Base-by-base conservation (phyloP, 2,888 invertebrate species). In the Caenorhabditis sp. region DNA sequence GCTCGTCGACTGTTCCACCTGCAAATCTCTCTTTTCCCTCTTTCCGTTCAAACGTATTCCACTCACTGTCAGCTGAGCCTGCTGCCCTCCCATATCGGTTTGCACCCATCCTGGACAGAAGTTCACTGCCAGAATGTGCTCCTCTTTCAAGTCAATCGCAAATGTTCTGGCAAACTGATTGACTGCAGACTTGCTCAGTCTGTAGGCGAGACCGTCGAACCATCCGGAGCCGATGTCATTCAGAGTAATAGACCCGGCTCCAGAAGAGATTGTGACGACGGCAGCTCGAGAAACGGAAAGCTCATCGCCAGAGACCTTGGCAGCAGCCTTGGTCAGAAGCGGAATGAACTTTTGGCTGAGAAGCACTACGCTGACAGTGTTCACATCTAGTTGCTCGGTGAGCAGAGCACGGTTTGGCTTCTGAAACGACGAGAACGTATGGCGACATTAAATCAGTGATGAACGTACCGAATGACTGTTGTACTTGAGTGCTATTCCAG, bases 351-450 rank as follows among this genome's bases (percentile, higher is more conserved):
- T 63, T 32, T 79, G 79, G 15, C 66, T 76, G 30, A 79, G 39
- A 13, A 79, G 22, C 8, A 63, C 76, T 1, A 76, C 79, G 13
- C 62, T 61, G 39, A 71, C 39, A 0, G 94, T 93, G 89, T 95
- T 95, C 2, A 93, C 92, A 8, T 92, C 91, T 79, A 93, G 92
- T 68, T 93, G 92, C 9, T 94, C 93, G 59, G 93, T 87, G 83
- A 95, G 93, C 9, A 61, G 30, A 11, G 55, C 53, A 20, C 80
- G 55, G 27, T 94, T 92, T 20, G 70, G 58, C 11, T 52, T 52
- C 58, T 78, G 41, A 17, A 35, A 37, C 35, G n/a, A n/a, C n/a
- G n/a, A n/a, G n/a, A n/a, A n/a, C n/a, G n/a, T n/a, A n/a, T n/a
- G n/a, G n/a, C n/a, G n/a, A n/a, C n/a, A n/a, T n/a, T n/a, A n/a